phyloP scores from a whole-genome alignment of 2,888 invertebrate species.

The Aphodius granarius region DNA sequence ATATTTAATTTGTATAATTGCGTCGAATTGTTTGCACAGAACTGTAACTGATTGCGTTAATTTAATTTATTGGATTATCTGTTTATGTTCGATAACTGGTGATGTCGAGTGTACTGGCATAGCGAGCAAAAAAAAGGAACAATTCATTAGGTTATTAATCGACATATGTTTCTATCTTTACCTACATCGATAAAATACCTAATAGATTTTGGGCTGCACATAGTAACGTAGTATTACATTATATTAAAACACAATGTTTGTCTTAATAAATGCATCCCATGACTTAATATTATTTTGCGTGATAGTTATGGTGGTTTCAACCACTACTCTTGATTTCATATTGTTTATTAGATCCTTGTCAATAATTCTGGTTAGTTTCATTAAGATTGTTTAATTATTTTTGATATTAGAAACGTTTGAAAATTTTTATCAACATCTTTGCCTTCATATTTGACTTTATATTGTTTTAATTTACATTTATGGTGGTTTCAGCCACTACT shows the following conservation, averaged over 20 bases:
- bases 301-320: too few relatives aligned
- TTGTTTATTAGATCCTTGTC: too few relatives aligned
- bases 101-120: neutral
- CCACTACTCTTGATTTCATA: too few relatives aligned
- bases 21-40: neutral
- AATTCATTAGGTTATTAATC: neutral
- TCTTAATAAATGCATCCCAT: too few relatives aligned
- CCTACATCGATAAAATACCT: neutral
- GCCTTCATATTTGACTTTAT: too few relatives aligned
- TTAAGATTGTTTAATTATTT: too few relatives aligned
- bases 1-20: neutral
- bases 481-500: too few relatives aligned
- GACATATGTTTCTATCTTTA: neutral
- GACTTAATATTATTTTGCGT: too few relatives aligned
- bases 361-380: too few relatives aligned
- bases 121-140: neutral
- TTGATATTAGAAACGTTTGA: too few relatives aligned
- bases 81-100: neutral
- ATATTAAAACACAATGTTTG: neutral
- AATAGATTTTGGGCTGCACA: neutral
- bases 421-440: too few relatives aligned
- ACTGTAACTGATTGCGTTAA: neutral
- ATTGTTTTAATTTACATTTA: too few relatives aligned
- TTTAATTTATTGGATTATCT: neutral
- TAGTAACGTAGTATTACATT: neutral